These are phyloP conservation scores for Parnassius orleans DNA, from an alignment of 2,888 invertebrate genomes.

Conservation along the genomic window DNA sequence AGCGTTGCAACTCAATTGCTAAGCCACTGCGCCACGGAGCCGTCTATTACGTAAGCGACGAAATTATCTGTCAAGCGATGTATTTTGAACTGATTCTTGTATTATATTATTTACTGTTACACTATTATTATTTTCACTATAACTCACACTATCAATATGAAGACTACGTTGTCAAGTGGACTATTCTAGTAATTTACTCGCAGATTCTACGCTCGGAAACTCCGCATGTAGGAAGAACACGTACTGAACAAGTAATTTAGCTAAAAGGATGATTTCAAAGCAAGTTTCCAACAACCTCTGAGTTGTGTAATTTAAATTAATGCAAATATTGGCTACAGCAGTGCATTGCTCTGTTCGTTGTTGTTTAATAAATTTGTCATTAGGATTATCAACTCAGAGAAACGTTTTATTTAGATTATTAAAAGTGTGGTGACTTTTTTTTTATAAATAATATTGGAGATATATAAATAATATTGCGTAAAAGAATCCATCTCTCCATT, in stretches of 20 bases:
- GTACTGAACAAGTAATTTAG: conserved; percentile 13
- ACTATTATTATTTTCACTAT: too few species aligned
- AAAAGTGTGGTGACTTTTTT: too few species aligned
- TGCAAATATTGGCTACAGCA: conserved; percentile 12
- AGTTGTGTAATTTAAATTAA: conserved; percentile 13
- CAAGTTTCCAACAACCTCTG: conserved; percentile 9
- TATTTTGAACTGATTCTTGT: too few species aligned
- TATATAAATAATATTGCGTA: too few species aligned
- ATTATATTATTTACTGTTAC: too few species aligned
- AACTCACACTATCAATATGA: too few species aligned
- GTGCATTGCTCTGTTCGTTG: neutral
- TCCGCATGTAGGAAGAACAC: neutral
- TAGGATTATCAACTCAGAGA: neutral
- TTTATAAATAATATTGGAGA: too few species aligned
- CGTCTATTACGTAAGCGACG: too few species aligned
- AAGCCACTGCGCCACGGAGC: too few species aligned
- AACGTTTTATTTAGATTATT: neutral
- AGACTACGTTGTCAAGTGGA: neutral
- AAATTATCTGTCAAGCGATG: too few species aligned
- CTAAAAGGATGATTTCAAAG: conserved; percentile 20
- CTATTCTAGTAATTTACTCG: conserved; percentile 2
- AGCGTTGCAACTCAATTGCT: too few species aligned
- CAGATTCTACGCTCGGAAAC: neutral
- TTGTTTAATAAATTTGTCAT: neutral
- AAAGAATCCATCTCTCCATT: too few species aligned